A percentile compares a stretch with the other conserved stretches of the same genome.
These are phyloP conservation scores for Cichlasoma orientale DNA, from an alignment of 2,797 vertebrate species.

Conservation along the genomic window DNA sequence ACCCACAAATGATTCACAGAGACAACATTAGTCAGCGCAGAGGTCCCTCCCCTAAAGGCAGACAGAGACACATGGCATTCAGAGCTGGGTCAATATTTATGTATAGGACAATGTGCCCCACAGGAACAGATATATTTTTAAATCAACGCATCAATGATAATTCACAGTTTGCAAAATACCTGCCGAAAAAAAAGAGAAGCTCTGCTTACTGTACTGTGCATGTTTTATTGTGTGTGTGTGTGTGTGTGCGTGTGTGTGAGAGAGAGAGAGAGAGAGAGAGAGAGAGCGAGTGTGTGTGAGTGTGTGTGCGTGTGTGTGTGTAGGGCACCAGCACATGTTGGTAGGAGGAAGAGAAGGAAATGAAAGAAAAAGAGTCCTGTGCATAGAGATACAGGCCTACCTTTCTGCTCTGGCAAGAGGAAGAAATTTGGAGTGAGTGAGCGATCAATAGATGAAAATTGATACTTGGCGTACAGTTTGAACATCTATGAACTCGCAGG, in stretches of 20 bases:
- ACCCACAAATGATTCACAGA: slow-evolving; percentile 59
- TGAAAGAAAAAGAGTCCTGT: slow-evolving; percentile 72
- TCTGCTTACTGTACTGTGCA: slow-evolving; percentile 32
- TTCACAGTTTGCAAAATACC: slow-evolving; percentile 43
- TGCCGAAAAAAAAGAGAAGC: slow-evolving; percentile 10
- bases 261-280: background rate
- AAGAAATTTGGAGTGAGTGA: slow-evolving; percentile 38
- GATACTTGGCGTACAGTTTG: slow-evolving; percentile 50
- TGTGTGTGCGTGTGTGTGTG: slow-evolving; percentile 21
- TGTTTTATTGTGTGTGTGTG: slow-evolving; percentile 3
- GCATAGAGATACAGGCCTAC: slow-evolving; percentile 69
- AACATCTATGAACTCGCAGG: background rate
- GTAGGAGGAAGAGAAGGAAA: slow-evolving; percentile 74
- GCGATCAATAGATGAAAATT: slow-evolving; percentile 46
- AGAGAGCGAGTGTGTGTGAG: background rate
- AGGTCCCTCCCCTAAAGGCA: slow-evolving; percentile 62
- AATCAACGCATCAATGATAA: slow-evolving; percentile 1
- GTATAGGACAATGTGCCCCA: slow-evolving; percentile 39
- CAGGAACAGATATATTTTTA: background rate
- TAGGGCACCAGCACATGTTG: slow-evolving; percentile 72
- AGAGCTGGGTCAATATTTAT: slow-evolving; percentile 62
- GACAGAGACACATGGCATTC: slow-evolving; percentile 70
- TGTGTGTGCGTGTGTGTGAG: no score
- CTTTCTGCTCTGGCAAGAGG: slow-evolving; percentile 47
- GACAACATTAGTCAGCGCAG: slow-evolving; percentile 67